Evolutionary conservation across 2,113 vertebrate genomes (phyloP).

Genomic region (Toxotes jaculatrix): DNA sequence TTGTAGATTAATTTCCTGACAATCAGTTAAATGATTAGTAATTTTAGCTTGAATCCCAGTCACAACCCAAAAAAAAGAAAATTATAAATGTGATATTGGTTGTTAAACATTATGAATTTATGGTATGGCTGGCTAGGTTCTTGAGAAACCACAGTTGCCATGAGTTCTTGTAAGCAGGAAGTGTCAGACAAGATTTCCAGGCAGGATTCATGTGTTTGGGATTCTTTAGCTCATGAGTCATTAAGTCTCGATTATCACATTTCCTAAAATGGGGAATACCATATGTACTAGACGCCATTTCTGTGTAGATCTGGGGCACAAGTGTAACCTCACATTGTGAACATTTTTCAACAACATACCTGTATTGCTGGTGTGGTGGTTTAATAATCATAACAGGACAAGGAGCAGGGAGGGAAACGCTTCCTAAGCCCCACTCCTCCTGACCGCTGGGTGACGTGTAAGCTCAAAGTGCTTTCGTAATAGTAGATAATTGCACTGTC

Average conservation of each 20-base stretch:
- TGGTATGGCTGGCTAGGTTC: not conserved
- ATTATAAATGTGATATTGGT: not conserved
- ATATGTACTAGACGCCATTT: not conserved
- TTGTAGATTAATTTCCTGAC: not conserved
- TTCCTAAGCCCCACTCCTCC: constrained; percentile 18
- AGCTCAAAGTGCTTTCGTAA: constrained; percentile 29
- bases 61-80: not conserved
- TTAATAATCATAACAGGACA: not conserved
- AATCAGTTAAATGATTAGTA: not conserved
- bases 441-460: constrained; percentile 18
- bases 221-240: constrained; percentile 54
- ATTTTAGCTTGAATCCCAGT: not conserved
- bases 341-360: not conserved
- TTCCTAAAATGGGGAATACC: constrained; percentile 31
- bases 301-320: not conserved
- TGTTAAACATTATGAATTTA: not conserved
- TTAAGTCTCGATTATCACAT: constrained; percentile 27
- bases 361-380: not conserved
- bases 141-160: not conserved
- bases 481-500: constrained; percentile 36
- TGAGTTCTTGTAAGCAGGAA: constrained; percentile 12
- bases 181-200: constrained; percentile 24
- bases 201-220: constrained; percentile 31
- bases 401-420: constrained; percentile 14
- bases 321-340: not conserved